Evolutionary conservation across 2,113 vertebrate genomes (phyloP).

Genomic region (Garra rufa): DNA sequence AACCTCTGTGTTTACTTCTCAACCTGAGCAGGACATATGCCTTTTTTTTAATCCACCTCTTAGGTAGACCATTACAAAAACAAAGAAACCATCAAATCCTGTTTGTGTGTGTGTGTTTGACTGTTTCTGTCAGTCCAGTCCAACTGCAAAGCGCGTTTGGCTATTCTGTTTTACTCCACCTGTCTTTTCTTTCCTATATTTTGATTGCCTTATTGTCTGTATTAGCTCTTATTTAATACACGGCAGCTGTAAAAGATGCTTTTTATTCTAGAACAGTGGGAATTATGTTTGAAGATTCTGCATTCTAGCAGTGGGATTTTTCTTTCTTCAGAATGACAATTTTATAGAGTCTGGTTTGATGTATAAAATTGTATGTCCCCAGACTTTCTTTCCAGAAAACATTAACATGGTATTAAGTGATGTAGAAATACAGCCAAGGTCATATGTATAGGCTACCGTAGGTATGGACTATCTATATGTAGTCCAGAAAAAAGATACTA

Average conservation of each 20-base stretch:
- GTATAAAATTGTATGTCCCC: conserved; percentile 48
- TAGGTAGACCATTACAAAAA: background rate
- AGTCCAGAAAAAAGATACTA: conserved; percentile 19
- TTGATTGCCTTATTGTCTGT: conserved; percentile 63
- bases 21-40: conserved; percentile 26
- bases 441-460: conserved; percentile 52
- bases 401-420: conserved; percentile 56
- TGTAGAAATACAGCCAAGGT: conserved; percentile 59
- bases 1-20: conserved; percentile 17
- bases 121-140: conserved; percentile 17
- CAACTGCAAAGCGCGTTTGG: background rate
- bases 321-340: conserved; percentile 55
- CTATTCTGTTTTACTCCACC: conserved; percentile 48
- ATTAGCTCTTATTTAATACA: conserved; percentile 63
- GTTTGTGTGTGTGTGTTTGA: background rate
- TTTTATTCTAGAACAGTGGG: conserved; percentile 60
- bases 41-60: conserved; percentile 16
- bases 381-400: conserved; percentile 58
- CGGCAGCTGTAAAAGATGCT: conserved; percentile 58
- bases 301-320: conserved; percentile 42
- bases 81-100: conserved; percentile 10
- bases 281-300: conserved; percentile 50
- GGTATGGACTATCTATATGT: conserved; percentile 29
- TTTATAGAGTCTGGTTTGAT: conserved; percentile 52
- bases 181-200: conserved; percentile 37